Conservation (phyloP, 92 coral and sea anemone species). For the Heteractis magnifica region DNA sequence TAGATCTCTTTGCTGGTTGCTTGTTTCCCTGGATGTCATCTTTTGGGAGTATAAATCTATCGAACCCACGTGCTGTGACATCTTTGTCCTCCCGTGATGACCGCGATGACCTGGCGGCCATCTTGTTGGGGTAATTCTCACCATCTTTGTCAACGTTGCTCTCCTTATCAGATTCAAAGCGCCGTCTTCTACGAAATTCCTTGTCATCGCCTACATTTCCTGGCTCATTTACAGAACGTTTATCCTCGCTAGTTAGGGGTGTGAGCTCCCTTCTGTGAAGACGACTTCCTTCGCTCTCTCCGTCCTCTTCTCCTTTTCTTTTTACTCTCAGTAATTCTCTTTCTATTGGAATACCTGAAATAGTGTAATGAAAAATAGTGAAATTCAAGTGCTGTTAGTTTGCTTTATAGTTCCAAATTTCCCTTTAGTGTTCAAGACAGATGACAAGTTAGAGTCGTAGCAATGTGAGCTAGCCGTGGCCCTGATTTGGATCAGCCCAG, state of each 20-base stretch:
- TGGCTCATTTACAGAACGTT: neutral
- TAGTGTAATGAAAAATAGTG: neutral
- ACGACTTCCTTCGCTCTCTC: conserved; percentile 26
- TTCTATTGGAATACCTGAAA: conserved; percentile 59
- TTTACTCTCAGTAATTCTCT: conserved; percentile 61
- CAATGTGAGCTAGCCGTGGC: too few relatives aligned
- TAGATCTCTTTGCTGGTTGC: conserved; percentile 52
- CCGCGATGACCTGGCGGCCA: conserved; percentile 86
- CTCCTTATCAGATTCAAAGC: conserved; percentile 40
- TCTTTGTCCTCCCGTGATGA: conserved; percentile 77
- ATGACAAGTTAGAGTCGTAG: too few relatives aligned
- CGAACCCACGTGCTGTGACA: conserved; percentile 65
- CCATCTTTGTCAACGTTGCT: conserved; percentile 6
- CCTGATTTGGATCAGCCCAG: too few relatives aligned
- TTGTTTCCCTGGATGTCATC: conserved; percentile 31
- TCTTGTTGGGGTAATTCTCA: conserved; percentile 50
- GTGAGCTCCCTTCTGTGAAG: conserved; percentile 6
- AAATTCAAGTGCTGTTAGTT: too few relatives aligned
- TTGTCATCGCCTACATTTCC: conserved; percentile 38
- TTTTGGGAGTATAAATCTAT: conserved; percentile 44
- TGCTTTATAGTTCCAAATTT: neutral
- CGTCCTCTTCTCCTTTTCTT: conserved; percentile 51
- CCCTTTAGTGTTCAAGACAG: too few relatives aligned
- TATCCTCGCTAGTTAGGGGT: conserved; percentile 2
- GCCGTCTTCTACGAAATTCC: conserved; percentile 38